Evolutionary conservation across 2,797 vertebrate species (phyloP).

Genomic region (Hyperoplus lanceolatus): DNA sequence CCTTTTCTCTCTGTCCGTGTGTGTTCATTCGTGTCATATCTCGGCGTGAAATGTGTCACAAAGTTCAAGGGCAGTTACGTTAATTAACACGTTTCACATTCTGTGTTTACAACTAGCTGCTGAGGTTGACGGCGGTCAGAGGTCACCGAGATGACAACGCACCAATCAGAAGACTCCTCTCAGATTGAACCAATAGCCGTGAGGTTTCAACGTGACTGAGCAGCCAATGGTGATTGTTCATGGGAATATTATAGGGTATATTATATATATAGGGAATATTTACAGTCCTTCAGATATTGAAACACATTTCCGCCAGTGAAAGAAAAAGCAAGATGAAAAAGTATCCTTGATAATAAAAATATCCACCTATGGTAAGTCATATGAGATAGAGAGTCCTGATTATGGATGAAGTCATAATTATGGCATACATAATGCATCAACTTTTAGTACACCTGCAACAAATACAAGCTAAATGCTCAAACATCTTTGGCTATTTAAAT

Average conservation of each 20-base stretch:
- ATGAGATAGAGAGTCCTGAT: no score
- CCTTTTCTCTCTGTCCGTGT: not conserved
- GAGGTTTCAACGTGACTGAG: not conserved
- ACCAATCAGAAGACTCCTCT: conserved; percentile 55
- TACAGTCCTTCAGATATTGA: no score
- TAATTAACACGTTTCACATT: not conserved
- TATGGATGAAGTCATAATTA: no score
- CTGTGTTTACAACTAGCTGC: conserved; percentile 40
- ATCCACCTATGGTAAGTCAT: no score
- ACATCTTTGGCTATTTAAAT: not conserved
- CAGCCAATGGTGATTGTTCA: conserved; percentile 26
- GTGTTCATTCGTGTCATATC: not conserved
- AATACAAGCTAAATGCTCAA: not conserved
- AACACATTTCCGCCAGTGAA: no score
- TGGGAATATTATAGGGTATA: no score
- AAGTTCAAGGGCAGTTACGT: conserved; percentile 44
- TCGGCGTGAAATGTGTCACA: not conserved
- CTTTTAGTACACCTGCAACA: no score
- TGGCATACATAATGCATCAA: no score
- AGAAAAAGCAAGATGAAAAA: no score
- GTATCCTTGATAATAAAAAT: no score
- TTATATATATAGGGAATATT: no score
- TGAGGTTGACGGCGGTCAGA: not conserved
- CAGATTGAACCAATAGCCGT: conserved; percentile 33
- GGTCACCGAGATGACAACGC: not conserved